phyloP scores from a whole-genome alignment of 2,888 invertebrate species.

The Tridacna gigas region DNA sequence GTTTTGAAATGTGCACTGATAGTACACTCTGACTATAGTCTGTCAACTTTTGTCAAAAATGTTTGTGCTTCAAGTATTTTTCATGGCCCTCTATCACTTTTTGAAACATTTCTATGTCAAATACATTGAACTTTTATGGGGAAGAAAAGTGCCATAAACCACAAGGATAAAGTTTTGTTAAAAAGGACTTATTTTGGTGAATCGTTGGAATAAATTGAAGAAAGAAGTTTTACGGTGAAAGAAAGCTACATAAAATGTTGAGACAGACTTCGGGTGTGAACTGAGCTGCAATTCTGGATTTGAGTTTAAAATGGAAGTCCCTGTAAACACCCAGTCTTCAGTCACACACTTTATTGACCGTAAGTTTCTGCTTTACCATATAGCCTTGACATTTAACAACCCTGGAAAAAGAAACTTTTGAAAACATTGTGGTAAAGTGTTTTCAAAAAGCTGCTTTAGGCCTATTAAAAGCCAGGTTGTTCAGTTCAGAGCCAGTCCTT shows the following conservation, averaged over 20 bases:
- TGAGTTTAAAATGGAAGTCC: not conserved
- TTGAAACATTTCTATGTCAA: not conserved
- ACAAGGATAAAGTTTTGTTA: no score
- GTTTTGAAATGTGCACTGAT: not conserved
- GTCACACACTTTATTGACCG: not conserved
- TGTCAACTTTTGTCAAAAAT: no score
- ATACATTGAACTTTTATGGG: not conserved
- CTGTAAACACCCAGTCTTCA: not conserved
- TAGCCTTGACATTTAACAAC: not conserved
- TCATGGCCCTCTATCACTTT: not conserved
- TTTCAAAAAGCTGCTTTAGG: no score
- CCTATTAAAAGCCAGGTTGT: no score
- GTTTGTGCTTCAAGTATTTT: not conserved
- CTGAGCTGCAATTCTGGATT: not conserved
- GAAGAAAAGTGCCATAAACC: not conserved
- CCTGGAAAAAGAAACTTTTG: no score
- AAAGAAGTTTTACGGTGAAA: no score
- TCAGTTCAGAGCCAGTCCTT: no score
- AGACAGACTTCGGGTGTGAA: no score
- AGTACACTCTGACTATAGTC: not conserved
- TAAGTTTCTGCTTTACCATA: not conserved
- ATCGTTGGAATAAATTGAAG: no score
- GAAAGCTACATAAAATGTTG: no score
- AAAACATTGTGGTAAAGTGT: no score
- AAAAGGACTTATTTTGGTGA: no score